Conservation (phyloP, 2,888 invertebrate species). For the Acleris emargana region DNA sequence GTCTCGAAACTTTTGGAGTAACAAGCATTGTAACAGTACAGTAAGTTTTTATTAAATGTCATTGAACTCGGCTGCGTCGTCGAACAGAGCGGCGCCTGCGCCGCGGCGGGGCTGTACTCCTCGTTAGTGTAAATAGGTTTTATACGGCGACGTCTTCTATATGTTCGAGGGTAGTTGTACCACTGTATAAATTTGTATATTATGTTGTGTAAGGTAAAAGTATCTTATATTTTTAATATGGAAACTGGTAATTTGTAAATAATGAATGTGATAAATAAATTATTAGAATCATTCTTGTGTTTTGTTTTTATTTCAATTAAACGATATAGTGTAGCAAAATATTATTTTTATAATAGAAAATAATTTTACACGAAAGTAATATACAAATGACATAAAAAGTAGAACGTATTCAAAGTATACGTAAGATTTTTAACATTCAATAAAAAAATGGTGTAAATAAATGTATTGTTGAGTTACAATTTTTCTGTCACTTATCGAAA, state of each 20-base stretch:
- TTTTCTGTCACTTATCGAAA: neutral
- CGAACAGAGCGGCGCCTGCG: too few species aligned
- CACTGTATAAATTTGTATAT: conserved; percentile 44
- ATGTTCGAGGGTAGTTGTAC: conserved; percentile 5
- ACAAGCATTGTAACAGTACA: too few species aligned
- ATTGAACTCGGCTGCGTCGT: too few species aligned
- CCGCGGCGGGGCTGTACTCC: neutral
- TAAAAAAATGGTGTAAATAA: neutral
- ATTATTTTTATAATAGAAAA: conserved; percentile 27
- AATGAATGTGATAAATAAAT: conserved; percentile 70
- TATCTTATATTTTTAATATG: conserved; percentile 56
- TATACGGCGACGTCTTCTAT: neutral
- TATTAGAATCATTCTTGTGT: conserved; percentile 29
- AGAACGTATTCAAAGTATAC: neutral
- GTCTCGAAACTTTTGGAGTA: too few species aligned
- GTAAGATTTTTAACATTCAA: neutral
- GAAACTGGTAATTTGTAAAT: conserved; percentile 74
- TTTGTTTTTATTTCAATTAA: conserved; percentile 15
- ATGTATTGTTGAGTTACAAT: neutral
- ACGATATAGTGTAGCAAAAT: conserved; percentile 28
- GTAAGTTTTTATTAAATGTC: too few species aligned
- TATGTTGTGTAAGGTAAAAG: conserved; percentile 45
- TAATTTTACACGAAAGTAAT: conserved; percentile 16
- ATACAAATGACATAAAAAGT: conserved; percentile 6
- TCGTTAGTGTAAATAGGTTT: conserved; percentile 4